A percentile compares a stretch with the other conserved stretches of the same genome.
Conservation (phyloP, 2,888 invertebrate species). For the Aspidapion aeneum region DNA sequence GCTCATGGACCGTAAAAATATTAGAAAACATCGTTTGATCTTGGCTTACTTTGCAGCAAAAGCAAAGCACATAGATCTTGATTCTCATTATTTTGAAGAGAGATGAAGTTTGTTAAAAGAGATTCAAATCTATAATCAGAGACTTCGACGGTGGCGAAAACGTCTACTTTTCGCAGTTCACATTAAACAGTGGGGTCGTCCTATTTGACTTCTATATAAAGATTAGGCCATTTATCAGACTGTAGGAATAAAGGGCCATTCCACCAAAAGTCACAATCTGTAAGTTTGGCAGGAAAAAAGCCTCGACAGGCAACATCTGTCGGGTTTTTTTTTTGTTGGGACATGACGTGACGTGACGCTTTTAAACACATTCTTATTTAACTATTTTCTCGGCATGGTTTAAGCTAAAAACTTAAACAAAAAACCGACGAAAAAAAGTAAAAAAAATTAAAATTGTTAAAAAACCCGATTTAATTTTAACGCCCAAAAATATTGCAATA, state of each 20-base stretch:
- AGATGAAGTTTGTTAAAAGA: too few species aligned
- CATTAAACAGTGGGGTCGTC: not conserved
- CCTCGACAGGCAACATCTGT: not conserved
- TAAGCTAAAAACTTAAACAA: too few species aligned
- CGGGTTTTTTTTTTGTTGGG: not conserved
- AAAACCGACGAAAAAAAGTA: too few species aligned
- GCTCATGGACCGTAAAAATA: not conserved
- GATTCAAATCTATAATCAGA: not conserved
- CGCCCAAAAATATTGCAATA: too few species aligned
- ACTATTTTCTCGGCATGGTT: too few species aligned
- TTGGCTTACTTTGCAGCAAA: not conserved
- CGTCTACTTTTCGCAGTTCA: not conserved
- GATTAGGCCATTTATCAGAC: not conserved
- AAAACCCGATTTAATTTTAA: too few species aligned
- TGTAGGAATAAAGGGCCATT: not conserved
- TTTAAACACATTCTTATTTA: too few species aligned
- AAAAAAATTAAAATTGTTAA: too few species aligned
- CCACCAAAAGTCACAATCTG: not conserved
- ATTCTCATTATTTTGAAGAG: too few species aligned
- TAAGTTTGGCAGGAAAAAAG: not conserved
- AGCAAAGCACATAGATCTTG: too few species aligned
- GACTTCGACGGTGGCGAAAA: not conserved
- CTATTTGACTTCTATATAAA: not conserved
- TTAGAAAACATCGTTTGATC: not conserved
- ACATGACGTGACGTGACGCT: too few species aligned